Evolutionary conservation across 2,888 invertebrate genomes (phyloP), one percentile per base, ranked within the genome.

Genomic region (Cerceris rybyensis): DNA sequence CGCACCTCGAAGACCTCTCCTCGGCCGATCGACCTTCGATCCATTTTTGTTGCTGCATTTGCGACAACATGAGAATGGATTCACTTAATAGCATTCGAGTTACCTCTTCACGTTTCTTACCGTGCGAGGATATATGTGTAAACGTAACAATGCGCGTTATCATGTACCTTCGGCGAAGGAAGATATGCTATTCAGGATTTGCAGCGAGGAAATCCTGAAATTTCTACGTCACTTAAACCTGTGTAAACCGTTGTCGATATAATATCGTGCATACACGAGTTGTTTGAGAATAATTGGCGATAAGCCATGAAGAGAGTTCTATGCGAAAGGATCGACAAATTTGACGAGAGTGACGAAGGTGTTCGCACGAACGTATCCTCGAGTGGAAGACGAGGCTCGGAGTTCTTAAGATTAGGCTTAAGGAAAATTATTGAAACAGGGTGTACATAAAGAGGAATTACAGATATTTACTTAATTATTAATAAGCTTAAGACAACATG

Each of bases 391-490:
- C 13, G 28, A 6, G 28, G 55, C 58, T 63, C 65, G 64, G 59
- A 43, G 57, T 65, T 78, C 71, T 55, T 78, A 78, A 75, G 70
- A 61, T 42, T 84, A 84, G 85, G 54, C 57, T 82, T 85, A 79
- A 76, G 75, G 76, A 54, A 78, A 80, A 78, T 76, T 83, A 75
- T 76, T 74, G 65, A 80, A 89, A 92, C 91, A 92, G 92, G 91
- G 92, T 92, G 91, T 92, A 92, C 84, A 92, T 90, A 92, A 84
- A 91, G 84, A 90, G 86, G 88, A 88, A 89, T 87, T 88, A 91
- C 85, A 90, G 61, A 90, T 91, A 92, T 92, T 92, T 92, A 92
- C 92, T 92, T 92, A 92, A 92, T 90, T 91, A 91, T 79, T 83
- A 85, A 86, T 90, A 90, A 89, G 89, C 79, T 84, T 82, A 78